Base-by-base conservation (phyloP, 64 coral and sea anemone species). In the Acropora yongei region DNA sequence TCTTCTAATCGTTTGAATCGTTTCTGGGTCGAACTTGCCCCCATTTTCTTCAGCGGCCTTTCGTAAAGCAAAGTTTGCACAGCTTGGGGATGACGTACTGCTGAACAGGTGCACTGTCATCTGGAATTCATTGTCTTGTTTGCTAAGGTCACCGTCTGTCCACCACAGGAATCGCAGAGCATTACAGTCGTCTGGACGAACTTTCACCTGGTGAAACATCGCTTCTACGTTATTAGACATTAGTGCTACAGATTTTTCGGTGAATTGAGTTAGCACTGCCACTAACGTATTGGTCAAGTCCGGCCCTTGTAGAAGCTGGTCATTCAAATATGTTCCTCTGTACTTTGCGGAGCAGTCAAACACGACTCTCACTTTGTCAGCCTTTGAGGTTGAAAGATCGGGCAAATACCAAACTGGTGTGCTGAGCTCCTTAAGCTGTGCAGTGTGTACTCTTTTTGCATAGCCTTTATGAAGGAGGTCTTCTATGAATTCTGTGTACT, bases 151-250 rank as follows among this genome's bases (percentile, higher is more conserved):
- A 72, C 89, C 47, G 42, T 83, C 49, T 44, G 89, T 78, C 68
- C 78, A 91, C 78, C 89, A 91, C 48, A 83, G 16, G 30, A 72
- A 83, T 1, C 77, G 61, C 43, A 91, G 19, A 41, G 41, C 41
- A 0, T 49, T 19, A 10, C 79, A 44, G 43, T 91, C 90, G 1
- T 50, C 71, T 50, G 44, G 53, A 4, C n/a, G 75, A 0, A 93
- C 84, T 8, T 61, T 18, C 17, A 93, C 91, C 76, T 93, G 83
- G 6, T 87, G 61, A 42, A 87, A 87, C 91, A 93, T 87, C 4
- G 74, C 42, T 78, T 93, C 75, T 9, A 93, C 49, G 74, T 93
- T 19, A 9, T 30, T 30, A 51, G 12, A 47, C 40, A 53, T 80
- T 57, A 60, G n/a, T 6, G 50, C 78, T 42, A n/a, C 45, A n/a